phyloP scores from a whole-genome alignment of 1,140 invertebrate genomes.

The Calliphora vicina region DNA sequence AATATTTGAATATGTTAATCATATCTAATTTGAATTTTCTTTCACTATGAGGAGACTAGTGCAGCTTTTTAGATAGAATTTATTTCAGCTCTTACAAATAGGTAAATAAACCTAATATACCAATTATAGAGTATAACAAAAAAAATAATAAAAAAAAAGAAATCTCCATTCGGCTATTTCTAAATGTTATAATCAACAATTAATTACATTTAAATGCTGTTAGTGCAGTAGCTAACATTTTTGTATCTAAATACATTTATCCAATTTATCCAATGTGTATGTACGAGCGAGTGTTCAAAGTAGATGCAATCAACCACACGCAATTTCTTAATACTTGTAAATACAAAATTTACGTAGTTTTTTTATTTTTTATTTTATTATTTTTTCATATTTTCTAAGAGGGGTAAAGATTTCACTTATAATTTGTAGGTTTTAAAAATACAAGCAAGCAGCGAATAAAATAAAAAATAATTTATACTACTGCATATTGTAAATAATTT shows the following conservation, averaged over 20 bases:
- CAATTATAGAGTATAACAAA: no score
- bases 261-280: not conserved
- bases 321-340: not conserved
- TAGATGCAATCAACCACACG: slow-evolving; percentile 1
- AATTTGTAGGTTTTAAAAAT: not conserved
- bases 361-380: not conserved
- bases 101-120: no score
- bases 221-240: not conserved
- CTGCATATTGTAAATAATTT: not conserved
- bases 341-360: not conserved
- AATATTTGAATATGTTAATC: no score
- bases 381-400: not conserved
- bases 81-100: no score
- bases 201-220: not conserved
- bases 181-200: not conserved
- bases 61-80: no score
- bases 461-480: not conserved
- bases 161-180: not conserved
- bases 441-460: not conserved
- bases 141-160: no score
- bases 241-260: not conserved
- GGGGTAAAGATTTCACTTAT: not conserved
- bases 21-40: no score
- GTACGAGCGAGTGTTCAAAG: not conserved
- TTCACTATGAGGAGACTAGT: no score